Percentiles rank a stretch among this genome's conserved stretches.
Evolutionary conservation across 2,888 invertebrate genomes (phyloP).

Genomic region (Azorinus chamasolen): DNA sequence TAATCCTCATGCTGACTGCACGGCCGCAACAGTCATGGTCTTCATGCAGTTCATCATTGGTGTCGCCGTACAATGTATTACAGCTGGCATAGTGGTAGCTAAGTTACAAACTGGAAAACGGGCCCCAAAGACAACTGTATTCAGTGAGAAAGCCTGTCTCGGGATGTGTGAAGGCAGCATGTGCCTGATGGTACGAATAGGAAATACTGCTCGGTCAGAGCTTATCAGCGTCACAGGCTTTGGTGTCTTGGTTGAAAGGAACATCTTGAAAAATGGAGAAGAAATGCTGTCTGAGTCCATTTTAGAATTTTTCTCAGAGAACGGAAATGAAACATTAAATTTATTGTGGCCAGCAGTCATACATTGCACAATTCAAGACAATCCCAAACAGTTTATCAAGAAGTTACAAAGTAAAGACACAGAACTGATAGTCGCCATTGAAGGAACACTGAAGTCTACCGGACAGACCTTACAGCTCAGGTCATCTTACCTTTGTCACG

Average conservation of each 20-base stretch:
- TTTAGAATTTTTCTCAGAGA: conserved; percentile 96
- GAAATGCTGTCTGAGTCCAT: conserved; percentile 96
- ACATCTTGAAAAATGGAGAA: conserved; percentile 94
- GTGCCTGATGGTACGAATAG: conserved; percentile 86
- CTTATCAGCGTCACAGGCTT: conserved; percentile 94
- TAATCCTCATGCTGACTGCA: conserved; percentile 96
- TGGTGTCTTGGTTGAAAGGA: conserved; percentile 95
- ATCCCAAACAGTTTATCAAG: conserved; percentile 87
- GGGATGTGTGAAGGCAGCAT: conserved; percentile 88
- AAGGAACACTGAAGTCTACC: conserved; percentile 90
- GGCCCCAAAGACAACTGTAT: conserved; percentile 96
- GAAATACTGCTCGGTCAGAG: conserved; percentile 85
- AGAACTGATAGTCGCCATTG: conserved; percentile 97
- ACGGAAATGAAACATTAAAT: conserved; percentile 96
- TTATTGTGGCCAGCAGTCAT: conserved; percentile 94
- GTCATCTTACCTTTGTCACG: conserved; percentile 72
- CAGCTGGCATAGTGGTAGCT: conserved; percentile 94
- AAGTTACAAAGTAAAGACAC: conserved; percentile 96
- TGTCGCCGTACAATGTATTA: conserved; percentile 90
- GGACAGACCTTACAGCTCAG: conserved; percentile 73
- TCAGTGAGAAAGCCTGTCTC: conserved; percentile 96
- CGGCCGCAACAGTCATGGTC: conserved; percentile 95
- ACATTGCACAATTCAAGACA: conserved; percentile 89
- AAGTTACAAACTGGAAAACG: conserved; percentile 98
- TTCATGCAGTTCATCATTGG: conserved; percentile 96